Evolutionary conservation across 2,113 vertebrate genomes (phyloP), one percentile per base, ranked within the genome.

Genomic region (Proteles cristata): DNA sequence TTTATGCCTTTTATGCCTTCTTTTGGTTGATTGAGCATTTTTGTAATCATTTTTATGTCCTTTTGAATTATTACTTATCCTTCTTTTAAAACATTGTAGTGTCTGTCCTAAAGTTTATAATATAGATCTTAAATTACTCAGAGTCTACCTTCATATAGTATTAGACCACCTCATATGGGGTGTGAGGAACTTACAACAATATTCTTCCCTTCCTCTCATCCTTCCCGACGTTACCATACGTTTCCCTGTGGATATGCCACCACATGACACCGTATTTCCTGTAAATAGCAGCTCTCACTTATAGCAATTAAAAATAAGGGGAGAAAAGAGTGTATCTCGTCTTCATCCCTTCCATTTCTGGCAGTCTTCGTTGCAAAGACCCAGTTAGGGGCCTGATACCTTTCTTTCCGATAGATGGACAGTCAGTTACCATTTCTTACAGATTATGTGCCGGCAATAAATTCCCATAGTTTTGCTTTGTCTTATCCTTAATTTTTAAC

Each of bases 241-340:
- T 4, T 48, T n/a, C 15, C 43, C 15, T 31, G 33, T 11, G 7
- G 0, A 0, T n/a, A 6, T 10, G 4, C 17, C 14, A 11, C 39
- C 35, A 21, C 48, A 25, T 1, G 55, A 8, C 43, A 4, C 35
- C 2, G 15, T 15, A 45, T 50, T 88, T 23, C n/a, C 50, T 80
- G 28, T 35, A 45, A 50, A 35, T 0, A 76, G 69, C 23, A 77
- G 31, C 15, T 35, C 26, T n/a, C 4, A 15, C 43, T 74, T 73
- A 55, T 0, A 39, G 45, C 53, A 90, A 55, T 86, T 81, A 94
- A 39, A 74, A 48, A 43, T n/a, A 45, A 73, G 33, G 61, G 39
- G 28, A 11, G 50, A 83, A 80, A 65, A 43, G 15, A 26, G 28
- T 43, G 35, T 21, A 19, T 43, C n/a, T 66, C 45, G 19, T n/a